These are phyloP conservation scores for Dasypolia templi DNA, from an alignment of 2,888 invertebrate genomes.

Conservation along the genomic window DNA sequence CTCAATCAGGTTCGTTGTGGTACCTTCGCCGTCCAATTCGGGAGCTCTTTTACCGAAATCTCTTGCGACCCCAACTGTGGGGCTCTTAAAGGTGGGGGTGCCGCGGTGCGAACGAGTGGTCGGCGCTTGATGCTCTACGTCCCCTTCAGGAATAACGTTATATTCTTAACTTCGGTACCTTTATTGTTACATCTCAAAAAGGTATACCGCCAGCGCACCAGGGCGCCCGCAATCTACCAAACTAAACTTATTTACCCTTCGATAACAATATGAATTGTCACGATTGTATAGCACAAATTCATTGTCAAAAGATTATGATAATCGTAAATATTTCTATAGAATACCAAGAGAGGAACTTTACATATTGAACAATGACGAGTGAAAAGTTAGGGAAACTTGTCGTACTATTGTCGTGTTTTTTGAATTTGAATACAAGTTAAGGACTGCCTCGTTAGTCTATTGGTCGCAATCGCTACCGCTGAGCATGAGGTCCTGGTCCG, in stretches of 20 bases:
- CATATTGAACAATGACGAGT: conserved; percentile 45
- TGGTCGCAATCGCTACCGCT: too few relatives aligned
- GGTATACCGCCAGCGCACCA: background rate
- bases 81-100: conserved; percentile 85
- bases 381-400: conserved; percentile 54
- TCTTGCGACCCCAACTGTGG: conserved; percentile 83
- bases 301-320: conserved; percentile 60
- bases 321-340: conserved; percentile 47
- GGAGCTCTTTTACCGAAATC: conserved; percentile 87
- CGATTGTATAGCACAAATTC: conserved; percentile 46
- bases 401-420: conserved; percentile 55
- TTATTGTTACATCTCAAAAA: conserved; percentile 21
- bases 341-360: conserved; percentile 45
- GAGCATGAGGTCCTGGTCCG: too few relatives aligned
- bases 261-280: conserved; percentile 51
- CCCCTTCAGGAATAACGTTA: conserved; percentile 78
- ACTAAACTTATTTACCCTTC: conserved; percentile 47
- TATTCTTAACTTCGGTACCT: conserved; percentile 53
- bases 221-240: conserved; percentile 25
- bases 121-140: conserved; percentile 78
- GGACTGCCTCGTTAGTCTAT: too few relatives aligned
- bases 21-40: conserved; percentile 84
- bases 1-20: conserved; percentile 67
- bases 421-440: conserved; percentile 69
- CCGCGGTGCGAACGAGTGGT: conserved; percentile 80